Evolutionary conservation across 1,140 invertebrate species (phyloP), one percentile per base, ranked within the genome.

Genomic region (Latrodectus geometricus): DNA sequence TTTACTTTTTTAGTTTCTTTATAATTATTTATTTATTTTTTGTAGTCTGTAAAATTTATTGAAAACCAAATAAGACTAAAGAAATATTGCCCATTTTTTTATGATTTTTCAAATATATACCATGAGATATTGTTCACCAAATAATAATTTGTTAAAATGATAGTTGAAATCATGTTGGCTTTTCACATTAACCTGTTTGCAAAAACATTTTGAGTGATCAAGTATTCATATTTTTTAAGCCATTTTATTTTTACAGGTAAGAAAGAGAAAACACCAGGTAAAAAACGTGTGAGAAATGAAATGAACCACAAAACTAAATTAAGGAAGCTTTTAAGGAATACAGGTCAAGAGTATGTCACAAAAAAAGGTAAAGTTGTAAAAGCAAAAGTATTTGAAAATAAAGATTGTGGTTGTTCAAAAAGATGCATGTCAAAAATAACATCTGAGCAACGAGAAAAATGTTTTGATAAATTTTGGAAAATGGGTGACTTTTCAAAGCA

Each of bases 251-350:
- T 79, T 84, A 48, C 83, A 86, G 83, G 83, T 86, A 86, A 86
- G 70, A 86, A 86, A 78, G 74, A 20, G 52, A 86, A 86, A 86
- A 8, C 83, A 35, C 12, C 65, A 61, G 83, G 83, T 86, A 86
- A 86, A 77, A 86, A 86, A 86, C 83, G 83, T 69, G 83, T 86
- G 75, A 86, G 83, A 65, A 86, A 86, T 78, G 83, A 86, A 86
- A 86, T 86, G 83, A 86, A 86, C 75, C 83, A 86, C 75, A 86
- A 86, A 86, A 86, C 83, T 48, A 86, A 86, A 86, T 72, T 86
- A 70, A 77, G 83, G 35, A 86, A 86, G 23, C 76, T 77, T 78
- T 65, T 74, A 65, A 77, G 83, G 50, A 86, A 86, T 56, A 86
- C 83, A 86, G 83, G 83, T 52, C 83, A 86, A 74, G 83, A 86